A percentile compares a stretch with the other conserved stretches of the same genome.
phyloP scores from a whole-genome alignment of 2,888 invertebrate genomes.

The Philaethria dido region DNA sequence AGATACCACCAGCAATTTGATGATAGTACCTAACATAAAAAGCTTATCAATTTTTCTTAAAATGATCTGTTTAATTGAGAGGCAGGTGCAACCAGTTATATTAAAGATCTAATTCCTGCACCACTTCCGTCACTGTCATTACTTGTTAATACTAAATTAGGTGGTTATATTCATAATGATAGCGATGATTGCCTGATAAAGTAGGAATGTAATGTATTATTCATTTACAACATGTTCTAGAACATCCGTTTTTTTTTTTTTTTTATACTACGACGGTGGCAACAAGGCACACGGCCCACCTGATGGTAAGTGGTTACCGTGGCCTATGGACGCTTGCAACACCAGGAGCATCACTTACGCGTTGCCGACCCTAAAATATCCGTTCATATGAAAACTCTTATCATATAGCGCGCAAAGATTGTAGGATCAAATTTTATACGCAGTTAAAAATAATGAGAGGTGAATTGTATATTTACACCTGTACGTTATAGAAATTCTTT shows the following conservation, averaged over 20 bases:
- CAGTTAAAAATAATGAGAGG: neutral
- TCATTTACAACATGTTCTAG: neutral
- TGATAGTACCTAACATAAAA: conserved; percentile 26
- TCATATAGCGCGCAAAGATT: neutral
- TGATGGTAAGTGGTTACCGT: too few species aligned
- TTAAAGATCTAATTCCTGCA: conserved; percentile 31
- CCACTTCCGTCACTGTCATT: conserved; percentile 38
- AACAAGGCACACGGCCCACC: too few species aligned
- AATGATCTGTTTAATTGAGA: conserved; percentile 41
- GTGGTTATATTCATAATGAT: conserved; percentile 11
- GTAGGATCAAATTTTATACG: neutral
- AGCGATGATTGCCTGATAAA: conserved; percentile 16
- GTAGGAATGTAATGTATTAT: conserved; percentile 4
- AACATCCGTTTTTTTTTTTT: too few species aligned
- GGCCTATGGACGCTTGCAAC: too few species aligned
- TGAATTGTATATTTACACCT: too few species aligned
- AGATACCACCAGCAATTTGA: conserved; percentile 26
- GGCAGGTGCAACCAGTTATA: conserved; percentile 36
- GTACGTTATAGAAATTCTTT: too few species aligned
- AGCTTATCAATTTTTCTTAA: conserved; percentile 39
- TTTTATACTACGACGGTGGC: too few species aligned
- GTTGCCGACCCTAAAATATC: neutral
- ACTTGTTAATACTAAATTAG: conserved; percentile 31
- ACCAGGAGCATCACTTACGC: too few species aligned
- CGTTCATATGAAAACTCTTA: neutral